These are phyloP conservation scores for Ctenopoma multispine DNA, from an alignment of 2,797 vertebrate genomes.

Conservation along the genomic window DNA sequence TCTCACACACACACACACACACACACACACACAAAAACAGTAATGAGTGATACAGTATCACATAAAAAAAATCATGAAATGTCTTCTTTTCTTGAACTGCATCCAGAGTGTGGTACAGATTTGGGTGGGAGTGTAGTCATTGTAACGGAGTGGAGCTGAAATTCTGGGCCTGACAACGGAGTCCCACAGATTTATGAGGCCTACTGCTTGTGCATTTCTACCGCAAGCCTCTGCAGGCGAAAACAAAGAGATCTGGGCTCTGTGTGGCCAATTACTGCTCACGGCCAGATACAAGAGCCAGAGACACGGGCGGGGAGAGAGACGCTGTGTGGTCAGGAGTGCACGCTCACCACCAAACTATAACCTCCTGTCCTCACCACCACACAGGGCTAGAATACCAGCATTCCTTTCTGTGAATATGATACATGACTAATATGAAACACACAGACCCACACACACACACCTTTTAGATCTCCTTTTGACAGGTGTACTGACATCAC, in stretches of 20 bases:
- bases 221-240: slow-evolving; percentile 81
- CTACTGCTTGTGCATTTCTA: slow-evolving; percentile 75
- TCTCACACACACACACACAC: slow-evolving; percentile 12
- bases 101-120: slow-evolving; percentile 52
- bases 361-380: slow-evolving; percentile 51
- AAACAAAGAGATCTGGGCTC: slow-evolving; percentile 78
- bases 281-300: slow-evolving; percentile 58
- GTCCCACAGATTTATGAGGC: slow-evolving; percentile 83
- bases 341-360: slow-evolving; percentile 54
- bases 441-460: slow-evolving; percentile 22
- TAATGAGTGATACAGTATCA: slow-evolving; percentile 45
- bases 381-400: slow-evolving; percentile 31
- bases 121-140: slow-evolving; percentile 75
- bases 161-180: slow-evolving; percentile 72
- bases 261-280: slow-evolving; percentile 81
- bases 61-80: slow-evolving; percentile 17
- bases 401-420: slow-evolving; percentile 52
- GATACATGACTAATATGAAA: slow-evolving; percentile 41
- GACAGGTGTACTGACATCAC: slow-evolving; percentile 50
- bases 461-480: neutral
- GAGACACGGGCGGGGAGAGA: slow-evolving; percentile 45
- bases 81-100: slow-evolving; percentile 41
- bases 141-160: slow-evolving; percentile 72
- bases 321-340: slow-evolving; percentile 66
- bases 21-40: slow-evolving; percentile 26